These are phyloP conservation scores for Tor tambroides DNA, from an alignment of 2,113 vertebrate species.

Conservation along the genomic window DNA sequence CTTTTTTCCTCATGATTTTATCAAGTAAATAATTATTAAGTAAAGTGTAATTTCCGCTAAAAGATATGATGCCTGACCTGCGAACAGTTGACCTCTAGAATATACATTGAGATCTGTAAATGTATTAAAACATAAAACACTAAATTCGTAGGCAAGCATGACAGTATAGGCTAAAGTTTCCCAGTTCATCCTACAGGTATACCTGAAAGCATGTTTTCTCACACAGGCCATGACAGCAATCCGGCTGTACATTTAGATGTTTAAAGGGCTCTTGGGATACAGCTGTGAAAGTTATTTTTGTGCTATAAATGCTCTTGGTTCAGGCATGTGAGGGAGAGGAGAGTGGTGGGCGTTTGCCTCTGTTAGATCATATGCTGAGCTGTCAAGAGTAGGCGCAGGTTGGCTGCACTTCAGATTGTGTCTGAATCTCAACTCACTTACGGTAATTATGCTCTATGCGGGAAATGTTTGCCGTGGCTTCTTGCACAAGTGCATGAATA, in stretches of 20 bases:
- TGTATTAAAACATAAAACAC: not conserved
- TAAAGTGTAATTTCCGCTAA: too few relatives aligned
- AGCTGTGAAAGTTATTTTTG: constrained; percentile 39
- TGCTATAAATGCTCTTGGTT: constrained; percentile 21
- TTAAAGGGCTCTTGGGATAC: not conserved
- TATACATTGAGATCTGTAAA: too few relatives aligned
- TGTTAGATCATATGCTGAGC: constrained; percentile 42
- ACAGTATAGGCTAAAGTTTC: not conserved
- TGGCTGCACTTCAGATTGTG: constrained; percentile 36
- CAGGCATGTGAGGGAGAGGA: constrained; percentile 21
- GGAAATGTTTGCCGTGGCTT: constrained; percentile 32
- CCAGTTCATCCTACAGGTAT: not conserved
- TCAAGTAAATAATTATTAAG: too few relatives aligned
- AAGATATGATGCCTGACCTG: too few relatives aligned
- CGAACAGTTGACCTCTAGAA: too few relatives aligned
- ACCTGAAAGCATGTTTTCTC: not conserved
- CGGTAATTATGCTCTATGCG: constrained; percentile 30
- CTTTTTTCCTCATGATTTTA: too few relatives aligned
- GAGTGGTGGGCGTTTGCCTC: constrained; percentile 29
- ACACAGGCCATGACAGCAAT: constrained; percentile 2
- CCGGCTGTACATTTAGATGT: not conserved
- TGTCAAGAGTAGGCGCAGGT: constrained; percentile 39
- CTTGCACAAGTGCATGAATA: constrained; percentile 6
- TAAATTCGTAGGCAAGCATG: not conserved
- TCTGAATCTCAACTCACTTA: constrained; percentile 37